Percentiles rank a stretch among this genome's conserved stretches.
phyloP scores from a whole-genome alignment of 2,113 vertebrate species.

The Theristicus caerulescens region DNA sequence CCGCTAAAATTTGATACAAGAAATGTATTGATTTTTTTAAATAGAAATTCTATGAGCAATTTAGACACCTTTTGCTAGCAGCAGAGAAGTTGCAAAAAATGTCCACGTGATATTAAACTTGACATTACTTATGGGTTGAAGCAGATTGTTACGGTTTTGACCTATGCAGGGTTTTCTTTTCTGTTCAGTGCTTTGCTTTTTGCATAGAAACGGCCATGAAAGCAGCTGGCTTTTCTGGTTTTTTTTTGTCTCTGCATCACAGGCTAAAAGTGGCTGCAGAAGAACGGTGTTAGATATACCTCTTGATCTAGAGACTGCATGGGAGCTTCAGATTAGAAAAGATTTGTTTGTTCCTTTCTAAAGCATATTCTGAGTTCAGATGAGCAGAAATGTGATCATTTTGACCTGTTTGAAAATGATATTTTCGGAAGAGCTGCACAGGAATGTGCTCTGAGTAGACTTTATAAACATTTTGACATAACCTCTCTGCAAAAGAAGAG shows the following conservation, averaged over 20 bases:
- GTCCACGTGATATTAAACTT: neutral
- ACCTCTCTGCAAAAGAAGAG: neutral
- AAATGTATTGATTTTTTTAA: neutral
- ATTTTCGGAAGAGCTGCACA: neutral
- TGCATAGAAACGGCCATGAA: neutral
- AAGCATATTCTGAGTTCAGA: neutral
- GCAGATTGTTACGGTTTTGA: neutral
- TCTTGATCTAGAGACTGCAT: neutral
- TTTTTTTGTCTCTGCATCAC: neutral
- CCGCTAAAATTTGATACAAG: neutral
- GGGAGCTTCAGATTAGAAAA: neutral
- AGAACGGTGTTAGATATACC: neutral
- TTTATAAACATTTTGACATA: neutral
- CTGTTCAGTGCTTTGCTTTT: neutral
- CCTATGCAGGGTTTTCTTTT: neutral
- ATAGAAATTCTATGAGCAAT: neutral
- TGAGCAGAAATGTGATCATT: neutral
- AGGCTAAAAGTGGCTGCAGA: neutral
- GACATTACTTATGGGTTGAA: neutral
- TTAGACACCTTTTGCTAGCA: neutral
- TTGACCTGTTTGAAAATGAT: neutral
- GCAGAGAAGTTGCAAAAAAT: neutral
- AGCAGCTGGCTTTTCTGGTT: neutral
- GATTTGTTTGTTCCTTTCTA: neutral
- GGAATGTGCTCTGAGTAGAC: neutral